phyloP scores from a whole-genome alignment of 1,140 invertebrate genomes.

The Bombus picipes region DNA sequence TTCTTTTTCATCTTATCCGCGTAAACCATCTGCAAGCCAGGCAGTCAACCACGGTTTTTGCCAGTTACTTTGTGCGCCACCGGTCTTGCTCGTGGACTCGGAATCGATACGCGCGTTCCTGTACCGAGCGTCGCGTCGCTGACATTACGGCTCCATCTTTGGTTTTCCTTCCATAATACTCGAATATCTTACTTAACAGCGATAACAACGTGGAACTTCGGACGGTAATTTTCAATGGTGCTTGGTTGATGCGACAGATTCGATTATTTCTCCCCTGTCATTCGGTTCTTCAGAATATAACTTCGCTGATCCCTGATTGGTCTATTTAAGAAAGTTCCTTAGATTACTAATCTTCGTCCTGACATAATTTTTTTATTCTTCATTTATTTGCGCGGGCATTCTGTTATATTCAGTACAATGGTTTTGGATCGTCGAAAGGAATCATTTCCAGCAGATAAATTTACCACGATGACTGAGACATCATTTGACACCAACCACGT shows the following conservation, averaged over 20 bases:
- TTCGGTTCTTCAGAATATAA: neutral
- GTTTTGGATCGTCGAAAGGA: neutral
- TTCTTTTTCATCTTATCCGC: conserved; percentile 30
- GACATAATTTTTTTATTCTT: too few relatives aligned
- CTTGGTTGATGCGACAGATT: neutral
- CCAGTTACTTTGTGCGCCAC: conserved; percentile 37
- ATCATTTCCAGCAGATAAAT: neutral
- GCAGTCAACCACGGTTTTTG: conserved; percentile 40
- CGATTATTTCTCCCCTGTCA: neutral
- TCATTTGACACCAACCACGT: too few relatives aligned
- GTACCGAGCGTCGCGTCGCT: conserved; percentile 31
- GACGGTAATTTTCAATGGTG: neutral
- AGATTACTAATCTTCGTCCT: too few relatives aligned
- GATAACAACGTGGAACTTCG: conserved; percentile 22
- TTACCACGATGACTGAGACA: neutral
- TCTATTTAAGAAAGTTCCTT: neutral
- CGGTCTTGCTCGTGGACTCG: conserved; percentile 34
- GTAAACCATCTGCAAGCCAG: conserved; percentile 48
- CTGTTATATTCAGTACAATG: neutral
- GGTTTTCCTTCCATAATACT: conserved; percentile 48
- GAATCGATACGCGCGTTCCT: conserved; percentile 47
- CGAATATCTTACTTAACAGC: conserved; percentile 22
- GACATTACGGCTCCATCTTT: conserved; percentile 52
- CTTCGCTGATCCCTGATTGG: too few relatives aligned
- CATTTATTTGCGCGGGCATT: neutral